Evolutionary conservation across 1,140 invertebrate genomes (phyloP), one percentile per base, ranked within the genome.

Genomic region (Aradophagus sp.): DNA sequence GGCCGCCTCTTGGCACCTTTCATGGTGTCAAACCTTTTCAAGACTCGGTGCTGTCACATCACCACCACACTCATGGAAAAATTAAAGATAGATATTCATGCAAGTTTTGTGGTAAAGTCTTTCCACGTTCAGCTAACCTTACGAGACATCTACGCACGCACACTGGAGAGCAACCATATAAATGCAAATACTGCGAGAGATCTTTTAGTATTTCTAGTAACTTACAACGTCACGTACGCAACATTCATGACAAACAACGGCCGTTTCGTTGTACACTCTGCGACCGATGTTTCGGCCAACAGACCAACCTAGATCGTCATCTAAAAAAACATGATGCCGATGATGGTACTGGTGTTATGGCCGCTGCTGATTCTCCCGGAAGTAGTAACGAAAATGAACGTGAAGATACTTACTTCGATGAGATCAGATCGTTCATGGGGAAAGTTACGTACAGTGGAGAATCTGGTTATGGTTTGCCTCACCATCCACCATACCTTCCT

Each of bases 151-250:
- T 99, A 70, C 89, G 98, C 62, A 99, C 98, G 0, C 98, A 99
- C 84, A 99, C 98, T 0, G 98, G 98, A 12, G 98, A 99, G 80
- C 95, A 99, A 81, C 97, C 97, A 0, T 98, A 98, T 86, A 96
- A 96, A 77, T 99, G 98, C 86, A 94, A 97, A 79, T 98, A 97
- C 84, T 99, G 98, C 87, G 97, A 99, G 82, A 88, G 98, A 53
- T 98, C 96, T 0, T 99, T 99, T 84, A 98, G 96, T 52, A 99
- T 99, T 61, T 99, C 97, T 0, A 95, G 93, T 8, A 99, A 99
- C 79, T 88, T 99, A 17, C 98, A 99, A 84, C 90, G 98, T 41
- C 98, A 99, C 86, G 97, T 99, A 12, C 88, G 98, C 20, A 99
- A 99, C 83, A 99, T 99, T 70, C 98, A 99, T 85, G 99, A 99